Base-by-base conservation (phyloP, 2,797 vertebrate genomes). In the Argyrosomus regius region DNA sequence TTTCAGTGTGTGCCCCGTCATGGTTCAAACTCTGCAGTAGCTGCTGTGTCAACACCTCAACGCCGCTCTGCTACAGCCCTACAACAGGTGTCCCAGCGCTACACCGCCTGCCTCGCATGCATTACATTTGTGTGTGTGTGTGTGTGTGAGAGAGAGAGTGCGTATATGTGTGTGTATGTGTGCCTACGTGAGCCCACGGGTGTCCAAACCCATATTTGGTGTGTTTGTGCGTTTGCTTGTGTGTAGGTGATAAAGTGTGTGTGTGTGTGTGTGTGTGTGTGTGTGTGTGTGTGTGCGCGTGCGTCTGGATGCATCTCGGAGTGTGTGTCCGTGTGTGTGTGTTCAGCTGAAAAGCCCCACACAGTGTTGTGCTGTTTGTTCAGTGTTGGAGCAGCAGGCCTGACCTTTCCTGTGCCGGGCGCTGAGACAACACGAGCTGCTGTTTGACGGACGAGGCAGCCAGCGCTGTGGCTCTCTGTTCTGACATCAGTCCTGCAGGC, bases 321-420 rank as follows among this genome's bases (percentile, higher is more conserved):
- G 35, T 41, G 58, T 60, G 41, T 43, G 3, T 45, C 3, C 4
- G 66, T 41, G 81, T 68, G 72, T 26, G 43, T 68, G 58, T 57
- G 63, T 24, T 5, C 10, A 13, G 45, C 65, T 80, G 76, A 72
- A 77, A 73, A 90, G 77, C 81, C 80, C 72, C 82, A 73, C 72
- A 75, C 50, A 24, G 84, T 49, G 61, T 18, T 59, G 65, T 81
- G 72, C 63, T 90, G 88, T 87, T 89, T 87, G 88, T 80, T 88
- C 81, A 75, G 71, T 22, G 80, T 22, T 18, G 73, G 61, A 86
- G 77, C 83, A 89, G 88, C 81, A 87, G 81, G 83, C 52, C 77
- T 92, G 90, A 93, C 91, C 88, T 92, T 93, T 93, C 77, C 83
- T 62, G 72, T n/a, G 54, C 60, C 62, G 28, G 64, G 17, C 43